phyloP scores from a whole-genome alignment of 1,140 invertebrate genomes.

The Dendroctonus ponderosae region DNA sequence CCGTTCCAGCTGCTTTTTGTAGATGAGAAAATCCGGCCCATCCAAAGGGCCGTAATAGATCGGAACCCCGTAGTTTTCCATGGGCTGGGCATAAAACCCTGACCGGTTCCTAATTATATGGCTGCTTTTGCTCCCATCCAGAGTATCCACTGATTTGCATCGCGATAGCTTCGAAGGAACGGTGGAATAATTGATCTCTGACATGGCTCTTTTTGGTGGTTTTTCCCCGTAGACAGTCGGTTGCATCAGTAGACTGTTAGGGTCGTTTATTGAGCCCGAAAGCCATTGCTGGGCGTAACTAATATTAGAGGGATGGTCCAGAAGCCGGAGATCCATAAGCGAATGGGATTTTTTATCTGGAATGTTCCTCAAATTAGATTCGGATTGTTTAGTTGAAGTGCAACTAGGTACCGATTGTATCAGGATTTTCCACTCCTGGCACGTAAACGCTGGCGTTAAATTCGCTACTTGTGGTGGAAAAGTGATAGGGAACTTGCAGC shows the following conservation, averaged over 20 bases:
- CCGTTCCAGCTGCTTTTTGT: conserved; percentile 49
- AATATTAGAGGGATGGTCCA: conserved; percentile 44
- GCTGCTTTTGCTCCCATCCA: conserved; percentile 39
- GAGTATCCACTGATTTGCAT: conserved; percentile 45
- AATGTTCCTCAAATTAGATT: conserved; percentile 36
- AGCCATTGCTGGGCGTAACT: conserved; percentile 40
- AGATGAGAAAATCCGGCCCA: conserved; percentile 50
- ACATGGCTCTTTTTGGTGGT: conserved; percentile 21
- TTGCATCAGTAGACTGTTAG: conserved; percentile 35
- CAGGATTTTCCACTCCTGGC: conserved; percentile 44
- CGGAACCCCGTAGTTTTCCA: conserved; percentile 48
- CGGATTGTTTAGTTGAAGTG: conserved; percentile 48
- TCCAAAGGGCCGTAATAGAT: conserved; percentile 51
- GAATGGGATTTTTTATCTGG: conserved; percentile 55
- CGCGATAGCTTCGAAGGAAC: conserved; percentile 37
- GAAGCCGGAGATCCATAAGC: conserved; percentile 56
- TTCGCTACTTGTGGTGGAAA: conserved; percentile 55
- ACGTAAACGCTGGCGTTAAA: conserved; percentile 61
- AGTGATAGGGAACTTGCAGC: conserved; percentile 39
- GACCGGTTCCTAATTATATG: conserved; percentile 47
- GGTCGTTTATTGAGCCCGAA: conserved; percentile 36
- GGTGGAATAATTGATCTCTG: conserved; percentile 29
- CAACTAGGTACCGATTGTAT: not conserved
- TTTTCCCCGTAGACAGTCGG: conserved; percentile 6
- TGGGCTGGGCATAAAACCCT: conserved; percentile 49